Conservation (phyloP, 2,113 vertebrate genomes). For the Orientallactaga bullata region DNA sequence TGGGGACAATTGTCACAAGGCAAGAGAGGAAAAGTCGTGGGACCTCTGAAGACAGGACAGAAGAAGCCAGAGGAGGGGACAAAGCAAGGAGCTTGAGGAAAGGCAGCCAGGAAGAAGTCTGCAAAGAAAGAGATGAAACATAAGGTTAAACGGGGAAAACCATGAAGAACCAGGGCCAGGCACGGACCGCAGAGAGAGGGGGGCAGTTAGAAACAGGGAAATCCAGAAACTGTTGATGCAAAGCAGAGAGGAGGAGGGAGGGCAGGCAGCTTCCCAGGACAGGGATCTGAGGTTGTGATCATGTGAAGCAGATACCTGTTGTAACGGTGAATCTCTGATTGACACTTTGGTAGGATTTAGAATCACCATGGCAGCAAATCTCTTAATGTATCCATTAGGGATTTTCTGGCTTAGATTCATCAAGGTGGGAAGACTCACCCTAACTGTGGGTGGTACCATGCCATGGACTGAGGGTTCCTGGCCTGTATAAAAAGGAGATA, state of each 20-base stretch:
- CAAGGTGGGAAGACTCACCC: too few relatives aligned
- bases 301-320: too few relatives aligned
- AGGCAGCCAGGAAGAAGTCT: neutral
- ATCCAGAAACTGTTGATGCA: neutral
- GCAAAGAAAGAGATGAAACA: rapidly evolving
- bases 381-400: too few relatives aligned
- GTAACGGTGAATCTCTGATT: too few relatives aligned
- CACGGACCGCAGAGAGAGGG: neutral
- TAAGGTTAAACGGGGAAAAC: rapidly evolving
- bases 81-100: too few relatives aligned
- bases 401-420: too few relatives aligned
- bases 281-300: neutral
- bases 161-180: rapidly evolving
- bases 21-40: neutral
- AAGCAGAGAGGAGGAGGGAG: neutral
- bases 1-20: neutral
- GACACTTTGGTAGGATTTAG: too few relatives aligned
- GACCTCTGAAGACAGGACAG: neutral
- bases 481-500: too few relatives aligned
- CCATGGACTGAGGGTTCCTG: too few relatives aligned
- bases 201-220: neutral
- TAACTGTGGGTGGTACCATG: too few relatives aligned
- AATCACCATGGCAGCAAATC: too few relatives aligned
- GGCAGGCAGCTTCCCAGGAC: neutral
- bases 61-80: neutral